Evolutionary conservation across 1,140 invertebrate species (phyloP), one percentile per base, ranked within the genome.

Genomic region (Thaumatotibia leucotreta): DNA sequence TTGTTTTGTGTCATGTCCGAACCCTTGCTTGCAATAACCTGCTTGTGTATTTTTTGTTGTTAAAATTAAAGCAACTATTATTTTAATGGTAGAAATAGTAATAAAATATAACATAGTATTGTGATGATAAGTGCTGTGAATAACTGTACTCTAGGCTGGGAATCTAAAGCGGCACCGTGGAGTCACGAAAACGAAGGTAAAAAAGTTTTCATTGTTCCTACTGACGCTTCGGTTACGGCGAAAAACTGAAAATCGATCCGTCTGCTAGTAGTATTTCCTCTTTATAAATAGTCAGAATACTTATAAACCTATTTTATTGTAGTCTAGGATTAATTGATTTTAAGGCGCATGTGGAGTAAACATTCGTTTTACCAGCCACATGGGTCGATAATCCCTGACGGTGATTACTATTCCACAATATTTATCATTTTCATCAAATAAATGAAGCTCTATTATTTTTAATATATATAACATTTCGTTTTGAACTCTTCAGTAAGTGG

Each of bases 161-260:
- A 88, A 88, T 79, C 80, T 88, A 91, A 91, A 86, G 83, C 88
- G 84, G 88, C 88, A 91, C 88, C 88, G 88, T 91, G 88, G 88
- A 91, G 88, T 91, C 88, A 86, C 88, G 86, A 87, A 91, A 91
- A 91, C 80, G 88, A 91, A 91, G 88, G 88, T 91, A 91, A 88
- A 87, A 86, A 88, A 84, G 72, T 86, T 88, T 86, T 89, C 81
- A 89, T 88, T 88, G 85, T 88, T 84, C 84, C 75, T 84, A 84
- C 72, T 69, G 84, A 84, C 81, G 83, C 83, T 83, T 76, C 66
- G 70, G 68, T 63, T 74, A 31, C 66, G 65, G 74, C 75, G 75
- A 84, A 84, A 77, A 82, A 82, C 76, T 77, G 77, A 33, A 83
- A 82, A 86, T 83, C 80, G 81, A 85, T 85, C 17, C 14, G 23